Conservation (phyloP, 2,888 invertebrate genomes). For the Bombylius major region DNA sequence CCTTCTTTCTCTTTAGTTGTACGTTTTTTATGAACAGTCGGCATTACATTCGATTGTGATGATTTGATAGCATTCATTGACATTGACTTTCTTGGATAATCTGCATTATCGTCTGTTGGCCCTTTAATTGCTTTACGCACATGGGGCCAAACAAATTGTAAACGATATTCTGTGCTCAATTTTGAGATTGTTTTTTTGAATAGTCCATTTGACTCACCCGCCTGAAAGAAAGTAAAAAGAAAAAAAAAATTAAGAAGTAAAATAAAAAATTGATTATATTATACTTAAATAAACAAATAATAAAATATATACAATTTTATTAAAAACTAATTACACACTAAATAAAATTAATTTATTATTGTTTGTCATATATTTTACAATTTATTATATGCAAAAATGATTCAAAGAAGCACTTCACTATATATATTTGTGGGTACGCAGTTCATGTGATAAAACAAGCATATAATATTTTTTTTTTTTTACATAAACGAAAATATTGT, state of each 20-base stretch:
- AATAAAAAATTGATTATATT: too few relatives aligned
- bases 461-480: too few relatives aligned
- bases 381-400: too few relatives aligned
- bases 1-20: constrained; percentile 40
- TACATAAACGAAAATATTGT: too few relatives aligned
- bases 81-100: constrained; percentile 65
- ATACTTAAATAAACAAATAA: too few relatives aligned
- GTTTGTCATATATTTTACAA: too few relatives aligned
- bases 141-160: constrained; percentile 81
- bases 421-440: too few relatives aligned
- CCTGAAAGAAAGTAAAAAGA: constrained; percentile 32
- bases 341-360: too few relatives aligned
- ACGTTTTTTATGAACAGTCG: constrained; percentile 57
- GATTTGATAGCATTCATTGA: constrained; percentile 76
- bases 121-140: constrained; percentile 35
- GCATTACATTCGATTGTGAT: constrained; percentile 38
- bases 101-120: constrained; percentile 42
- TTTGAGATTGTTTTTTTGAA: constrained; percentile 57
- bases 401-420: too few relatives aligned
- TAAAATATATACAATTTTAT: too few relatives aligned
- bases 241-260: neutral
- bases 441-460: too few relatives aligned
- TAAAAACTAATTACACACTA: too few relatives aligned
- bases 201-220: constrained; percentile 53
- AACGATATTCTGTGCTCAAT: constrained; percentile 74